Percentiles rank a stretch among this genome's conserved stretches.
Evolutionary conservation across 2,888 invertebrate species (phyloP).

Genomic region (Temnothorax rugatulus): DNA sequence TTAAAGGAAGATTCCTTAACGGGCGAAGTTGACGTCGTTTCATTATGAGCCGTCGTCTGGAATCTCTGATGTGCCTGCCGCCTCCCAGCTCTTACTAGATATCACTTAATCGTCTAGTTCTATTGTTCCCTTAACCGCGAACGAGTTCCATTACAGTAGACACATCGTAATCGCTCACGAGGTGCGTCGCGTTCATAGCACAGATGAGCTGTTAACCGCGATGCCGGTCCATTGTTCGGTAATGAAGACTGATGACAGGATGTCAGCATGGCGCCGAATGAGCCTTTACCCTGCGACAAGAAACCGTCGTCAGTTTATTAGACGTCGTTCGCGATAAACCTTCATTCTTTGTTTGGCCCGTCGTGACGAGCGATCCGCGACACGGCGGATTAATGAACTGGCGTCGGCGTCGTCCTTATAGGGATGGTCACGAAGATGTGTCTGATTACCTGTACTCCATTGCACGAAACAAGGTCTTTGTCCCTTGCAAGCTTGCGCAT

Average conservation of each 20-base stretch:
- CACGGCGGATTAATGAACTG: constrained; percentile 80
- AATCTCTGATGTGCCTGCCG: constrained; percentile 69
- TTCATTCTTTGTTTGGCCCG: constrained; percentile 79
- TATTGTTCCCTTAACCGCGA: constrained; percentile 81
- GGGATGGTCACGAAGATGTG: constrained; percentile 47
- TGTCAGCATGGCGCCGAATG: constrained; percentile 76
- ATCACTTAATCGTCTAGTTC: constrained; percentile 75
- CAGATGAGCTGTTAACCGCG: constrained; percentile 81
- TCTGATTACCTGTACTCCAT: constrained; percentile 40
- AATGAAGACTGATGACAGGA: constrained; percentile 84
- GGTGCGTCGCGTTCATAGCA: constrained; percentile 74
- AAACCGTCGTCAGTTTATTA: constrained; percentile 82
- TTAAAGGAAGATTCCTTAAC: constrained; percentile 55
- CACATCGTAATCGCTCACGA: constrained; percentile 71
- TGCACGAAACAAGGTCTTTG: constrained; percentile 35
- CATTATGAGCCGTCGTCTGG: constrained; percentile 60
- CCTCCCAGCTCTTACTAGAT: constrained; percentile 71
- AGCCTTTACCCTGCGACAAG: constrained; percentile 74
- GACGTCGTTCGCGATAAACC: constrained; percentile 81
- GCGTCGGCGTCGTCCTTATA: constrained; percentile 51
- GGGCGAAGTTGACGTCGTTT: constrained; percentile 62
- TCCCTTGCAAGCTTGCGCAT: constrained; percentile 33
- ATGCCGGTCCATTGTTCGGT: constrained; percentile 79
- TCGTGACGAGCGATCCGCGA: constrained; percentile 75
- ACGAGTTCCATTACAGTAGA: constrained; percentile 74